phyloP scores from a whole-genome alignment of 1,140 invertebrate species.

The Drosophila watanabei region DNA sequence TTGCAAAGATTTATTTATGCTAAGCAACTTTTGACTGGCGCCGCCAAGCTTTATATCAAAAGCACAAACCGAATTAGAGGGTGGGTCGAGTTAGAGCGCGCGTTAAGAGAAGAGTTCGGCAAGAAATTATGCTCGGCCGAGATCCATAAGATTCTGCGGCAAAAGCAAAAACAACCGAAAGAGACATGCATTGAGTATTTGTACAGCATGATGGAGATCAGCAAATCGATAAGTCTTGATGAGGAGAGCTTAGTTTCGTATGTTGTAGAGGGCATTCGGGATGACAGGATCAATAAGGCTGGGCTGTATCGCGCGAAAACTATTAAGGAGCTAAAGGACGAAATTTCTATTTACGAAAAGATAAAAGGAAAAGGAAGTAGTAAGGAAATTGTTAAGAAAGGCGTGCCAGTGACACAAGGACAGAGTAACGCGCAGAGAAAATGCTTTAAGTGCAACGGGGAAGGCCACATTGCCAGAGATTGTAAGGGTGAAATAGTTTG shows the following conservation, averaged over 20 bases:
- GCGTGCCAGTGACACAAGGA: neutral
- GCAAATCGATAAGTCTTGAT: no score
- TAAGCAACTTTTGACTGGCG: neutral
- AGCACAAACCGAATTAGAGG: neutral
- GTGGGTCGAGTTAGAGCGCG: neutral
- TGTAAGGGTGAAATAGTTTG: no score
- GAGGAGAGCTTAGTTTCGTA: neutral
- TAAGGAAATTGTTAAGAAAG: neutral
- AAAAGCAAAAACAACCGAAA: neutral
- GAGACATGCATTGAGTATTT: no score
- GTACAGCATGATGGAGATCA: no score
- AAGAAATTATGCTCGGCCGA: neutral
- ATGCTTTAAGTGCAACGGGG: no score
- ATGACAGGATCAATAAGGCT: neutral
- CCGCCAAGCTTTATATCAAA: neutral
- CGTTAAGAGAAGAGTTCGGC: neutral
- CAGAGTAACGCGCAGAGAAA: no score
- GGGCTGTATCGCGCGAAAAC: neutral
- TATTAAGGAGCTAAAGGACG: neutral
- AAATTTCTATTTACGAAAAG: no score
- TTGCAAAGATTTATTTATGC: conserved; percentile 3
- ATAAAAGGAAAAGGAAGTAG: neutral
- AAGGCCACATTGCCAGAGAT: no score
- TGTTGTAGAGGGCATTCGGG: neutral
- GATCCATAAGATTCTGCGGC: neutral